These are phyloP conservation scores for Rambutsinella grinnellia DNA, from an alignment of 2,888 invertebrate genomes.

Conservation along the genomic window DNA sequence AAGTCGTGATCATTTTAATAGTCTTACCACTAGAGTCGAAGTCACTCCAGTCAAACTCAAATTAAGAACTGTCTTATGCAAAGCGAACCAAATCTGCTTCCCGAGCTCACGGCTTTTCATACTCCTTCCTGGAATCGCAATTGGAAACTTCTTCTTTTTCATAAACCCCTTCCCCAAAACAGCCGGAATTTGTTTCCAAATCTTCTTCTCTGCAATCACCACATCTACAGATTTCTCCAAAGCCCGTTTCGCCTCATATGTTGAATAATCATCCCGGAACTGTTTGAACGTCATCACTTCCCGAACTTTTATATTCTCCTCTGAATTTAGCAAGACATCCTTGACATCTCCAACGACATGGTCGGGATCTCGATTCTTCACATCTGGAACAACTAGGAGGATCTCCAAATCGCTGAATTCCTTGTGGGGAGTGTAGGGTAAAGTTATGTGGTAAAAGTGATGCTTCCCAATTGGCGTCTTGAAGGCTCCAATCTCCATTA, in stretches of 20 bases:
- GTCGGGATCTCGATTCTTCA: constrained; percentile 52
- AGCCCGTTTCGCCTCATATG: constrained; percentile 61
- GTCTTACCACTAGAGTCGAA: constrained; percentile 58
- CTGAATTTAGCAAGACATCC: constrained; percentile 43
- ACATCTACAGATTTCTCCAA: constrained; percentile 59
- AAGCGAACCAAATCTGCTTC: constrained; percentile 50
- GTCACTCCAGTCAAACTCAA: constrained; percentile 56
- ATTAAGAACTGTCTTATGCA: constrained; percentile 60
- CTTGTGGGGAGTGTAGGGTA: constrained; percentile 56
- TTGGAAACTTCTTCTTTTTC: constrained; percentile 60
- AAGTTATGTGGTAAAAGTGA: constrained; percentile 59
- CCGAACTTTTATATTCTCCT: constrained; percentile 44
- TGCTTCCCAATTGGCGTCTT: constrained; percentile 55
- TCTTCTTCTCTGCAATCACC: constrained; percentile 52
- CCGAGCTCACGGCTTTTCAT: constrained; percentile 39
- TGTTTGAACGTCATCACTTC: constrained; percentile 63
- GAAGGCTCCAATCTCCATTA: constrained; percentile 57
- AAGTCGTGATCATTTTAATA: not conserved
- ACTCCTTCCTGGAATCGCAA: constrained; percentile 55
- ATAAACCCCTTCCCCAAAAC: constrained; percentile 62
- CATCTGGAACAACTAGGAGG: constrained; percentile 62
- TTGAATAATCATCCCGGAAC: constrained; percentile 60
- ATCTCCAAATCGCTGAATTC: constrained; percentile 50
- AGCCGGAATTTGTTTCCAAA: constrained; percentile 57
- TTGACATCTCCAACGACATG: constrained; percentile 57